Evolutionary conservation across 2,797 vertebrate genomes (phyloP).

Genomic region (Labeo calbasu): DNA sequence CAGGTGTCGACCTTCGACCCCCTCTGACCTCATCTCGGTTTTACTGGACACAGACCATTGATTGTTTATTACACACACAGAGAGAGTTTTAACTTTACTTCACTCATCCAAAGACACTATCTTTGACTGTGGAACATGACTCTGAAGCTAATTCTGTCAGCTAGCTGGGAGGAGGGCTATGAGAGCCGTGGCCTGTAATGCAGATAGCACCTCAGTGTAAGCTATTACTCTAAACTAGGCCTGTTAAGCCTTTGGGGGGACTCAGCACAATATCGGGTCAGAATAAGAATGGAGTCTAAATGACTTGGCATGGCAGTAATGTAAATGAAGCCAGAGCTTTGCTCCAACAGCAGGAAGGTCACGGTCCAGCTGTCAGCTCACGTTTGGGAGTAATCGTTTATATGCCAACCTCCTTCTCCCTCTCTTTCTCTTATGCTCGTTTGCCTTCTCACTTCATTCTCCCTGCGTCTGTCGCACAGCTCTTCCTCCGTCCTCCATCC

Average conservation of each 20-base stretch:
- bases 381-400: slow-evolving; percentile 77
- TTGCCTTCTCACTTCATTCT: slow-evolving; percentile 58
- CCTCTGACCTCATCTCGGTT: slow-evolving; percentile 66
- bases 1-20: slow-evolving; percentile 71
- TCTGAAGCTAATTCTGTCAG: slow-evolving; percentile 70
- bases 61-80: slow-evolving; percentile 19
- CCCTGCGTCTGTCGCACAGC: slow-evolving; percentile 70
- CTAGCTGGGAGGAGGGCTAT: slow-evolving; percentile 65
- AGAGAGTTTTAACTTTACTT: slow-evolving; percentile 56
- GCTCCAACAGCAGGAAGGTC: slow-evolving; percentile 77
- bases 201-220: slow-evolving; percentile 73
- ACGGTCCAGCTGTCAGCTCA: slow-evolving; percentile 77
- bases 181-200: slow-evolving; percentile 77
- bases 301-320: slow-evolving; percentile 81
- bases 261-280: slow-evolving; percentile 65
- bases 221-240: slow-evolving; percentile 75
- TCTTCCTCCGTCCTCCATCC: slow-evolving; percentile 70
- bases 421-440: slow-evolving; percentile 55
- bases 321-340: slow-evolving; percentile 74
- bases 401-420: slow-evolving; percentile 76
- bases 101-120: slow-evolving; percentile 73
- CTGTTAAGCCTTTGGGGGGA: slow-evolving; percentile 64
- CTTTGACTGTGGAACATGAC: slow-evolving; percentile 77
- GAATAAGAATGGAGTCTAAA: slow-evolving; percentile 82
- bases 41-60: slow-evolving; percentile 70